Evolutionary conservation across 2,797 vertebrate species (phyloP), one percentile per base, ranked within the genome.

Genomic region (Pogoniulus pusillus): DNA sequence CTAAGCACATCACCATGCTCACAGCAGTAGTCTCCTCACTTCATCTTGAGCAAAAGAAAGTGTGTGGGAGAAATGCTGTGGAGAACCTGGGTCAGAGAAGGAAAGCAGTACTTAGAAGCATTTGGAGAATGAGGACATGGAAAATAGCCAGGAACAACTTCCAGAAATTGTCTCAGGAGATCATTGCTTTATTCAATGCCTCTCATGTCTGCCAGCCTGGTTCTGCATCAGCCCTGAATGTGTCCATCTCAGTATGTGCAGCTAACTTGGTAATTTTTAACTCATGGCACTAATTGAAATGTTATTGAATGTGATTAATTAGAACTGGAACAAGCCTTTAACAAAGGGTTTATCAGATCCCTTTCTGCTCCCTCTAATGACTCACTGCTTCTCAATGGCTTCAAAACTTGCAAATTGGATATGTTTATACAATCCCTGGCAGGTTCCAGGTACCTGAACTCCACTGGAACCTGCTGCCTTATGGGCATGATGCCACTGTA

Each of bases 191-290:
- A 66, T 76, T 93, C 82, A 93, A 85, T 91, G 57, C 82, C 63
- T 87, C 57, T 73, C 17, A 62, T 83, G 91, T 89, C 84, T 93
- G 90, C 84, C 90, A 94, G 57, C 60, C 63, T 95, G 75, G 87
- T 93, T 95, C 94, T 83, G 71, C 75, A 86, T 83, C 43, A 20
- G 66, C 35, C 26, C n/a, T 87, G 49, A 76, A 83, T 29, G 20
- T 55, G 64, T 79, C 86, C 73, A 60, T 83, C 89, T 87, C 73
- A 39, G 45, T 65, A 59, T 17, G 59, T 30, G 39, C 80, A 81
- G 70, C 86, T 95, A 85, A 63, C 82, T 72, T 76, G 90, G 86
- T 93, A 96, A 96, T 96, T 94, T 95, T 95, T 95, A 95, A 96
- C 93, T 93, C 58, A 78, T 15, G 68, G 58, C 79, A 90, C 72